Evolutionary conservation across 1,140 invertebrate genomes (phyloP).

Genomic region (Melanaphis sacchari): DNA sequence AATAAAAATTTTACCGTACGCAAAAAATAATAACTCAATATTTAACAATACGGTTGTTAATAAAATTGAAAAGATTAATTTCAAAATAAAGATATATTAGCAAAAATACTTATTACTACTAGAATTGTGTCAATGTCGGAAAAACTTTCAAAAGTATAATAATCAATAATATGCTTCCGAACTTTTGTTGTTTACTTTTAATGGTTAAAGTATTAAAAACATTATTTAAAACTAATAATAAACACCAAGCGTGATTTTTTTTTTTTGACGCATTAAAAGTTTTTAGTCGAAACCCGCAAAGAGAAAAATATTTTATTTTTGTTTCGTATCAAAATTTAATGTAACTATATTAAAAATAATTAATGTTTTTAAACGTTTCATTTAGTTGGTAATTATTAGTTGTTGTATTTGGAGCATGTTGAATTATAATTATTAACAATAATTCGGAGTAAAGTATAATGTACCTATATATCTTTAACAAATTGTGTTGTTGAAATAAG

Average conservation of each 20-base stretch:
- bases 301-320: background rate
- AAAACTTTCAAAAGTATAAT: background rate
- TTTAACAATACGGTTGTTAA: background rate
- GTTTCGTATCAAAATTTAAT: background rate
- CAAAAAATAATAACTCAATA: background rate
- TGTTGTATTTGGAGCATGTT: background rate
- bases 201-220: background rate
- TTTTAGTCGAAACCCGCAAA: background rate
- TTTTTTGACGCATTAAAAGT: background rate
- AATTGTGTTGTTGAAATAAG: background rate
- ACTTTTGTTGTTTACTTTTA: background rate
- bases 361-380: background rate
- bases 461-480: background rate
- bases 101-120: conserved; percentile 8
- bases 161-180: background rate
- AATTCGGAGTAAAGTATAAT: background rate
- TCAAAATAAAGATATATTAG: background rate
- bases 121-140: background rate
- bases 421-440: background rate
- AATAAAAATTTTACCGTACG: background rate
- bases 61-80: conserved; percentile 11
- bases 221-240: conserved; percentile 7
- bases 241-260: background rate
- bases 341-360: background rate
- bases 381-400: background rate